A percentile compares a stretch with the other conserved stretches of the same genome.
phyloP scores from a whole-genome alignment of 2,113 vertebrate genomes.

The Rattus rattus region DNA sequence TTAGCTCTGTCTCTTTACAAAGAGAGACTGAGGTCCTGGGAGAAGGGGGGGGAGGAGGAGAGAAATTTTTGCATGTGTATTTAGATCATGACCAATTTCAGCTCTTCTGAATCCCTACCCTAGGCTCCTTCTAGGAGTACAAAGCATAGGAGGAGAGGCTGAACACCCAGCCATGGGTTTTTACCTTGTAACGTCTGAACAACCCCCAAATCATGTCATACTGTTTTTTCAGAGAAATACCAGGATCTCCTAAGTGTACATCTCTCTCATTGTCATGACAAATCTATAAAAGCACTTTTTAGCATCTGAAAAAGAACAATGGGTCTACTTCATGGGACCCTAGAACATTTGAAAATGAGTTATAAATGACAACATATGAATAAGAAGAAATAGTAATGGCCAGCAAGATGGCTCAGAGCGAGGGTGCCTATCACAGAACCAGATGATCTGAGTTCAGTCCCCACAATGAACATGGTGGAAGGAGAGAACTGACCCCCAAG shows the following conservation, averaged over 20 bases:
- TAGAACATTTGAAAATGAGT: not conserved
- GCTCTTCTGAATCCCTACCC: not conserved
- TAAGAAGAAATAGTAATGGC: not conserved
- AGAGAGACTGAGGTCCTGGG: not conserved
- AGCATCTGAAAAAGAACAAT: conserved; percentile 4
- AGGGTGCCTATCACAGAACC: not conserved
- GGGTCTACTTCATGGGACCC: not conserved
- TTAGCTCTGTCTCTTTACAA: not conserved
- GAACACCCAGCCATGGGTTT: not conserved
- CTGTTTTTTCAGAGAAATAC: not conserved
- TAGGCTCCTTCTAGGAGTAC: not conserved
- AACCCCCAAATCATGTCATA: not conserved
- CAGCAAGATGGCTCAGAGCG: not conserved
- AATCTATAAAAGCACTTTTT: conserved; percentile 12
- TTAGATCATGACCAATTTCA: not conserved
- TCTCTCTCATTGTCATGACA: not conserved
- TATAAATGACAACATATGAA: not conserved
- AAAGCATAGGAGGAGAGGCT: not conserved
- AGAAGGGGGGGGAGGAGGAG: too few relatives aligned
- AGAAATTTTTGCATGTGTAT: not conserved
- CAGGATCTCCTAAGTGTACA: not conserved
- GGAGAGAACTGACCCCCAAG: not conserved
- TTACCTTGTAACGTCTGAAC: not conserved
- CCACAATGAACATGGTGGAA: not conserved
- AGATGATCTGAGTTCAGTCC: not conserved